Evolutionary conservation across 2,888 invertebrate genomes (phyloP).

Genomic region (Protonemura montana): DNA sequence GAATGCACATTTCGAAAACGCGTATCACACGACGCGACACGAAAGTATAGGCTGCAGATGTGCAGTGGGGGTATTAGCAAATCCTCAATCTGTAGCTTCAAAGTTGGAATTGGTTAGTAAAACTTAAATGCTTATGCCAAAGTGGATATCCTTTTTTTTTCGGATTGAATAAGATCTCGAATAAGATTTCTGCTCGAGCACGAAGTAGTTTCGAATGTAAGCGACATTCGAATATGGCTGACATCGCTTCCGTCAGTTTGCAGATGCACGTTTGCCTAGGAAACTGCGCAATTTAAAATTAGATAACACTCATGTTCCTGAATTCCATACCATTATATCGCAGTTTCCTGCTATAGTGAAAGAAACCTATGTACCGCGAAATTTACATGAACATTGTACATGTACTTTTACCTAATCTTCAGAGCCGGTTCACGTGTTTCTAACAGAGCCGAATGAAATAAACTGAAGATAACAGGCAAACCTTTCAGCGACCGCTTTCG

Average conservation of each 20-base stretch:
- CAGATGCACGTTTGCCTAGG: background rate
- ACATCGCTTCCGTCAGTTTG: background rate
- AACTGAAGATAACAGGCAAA: too few species aligned
- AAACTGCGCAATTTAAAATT: background rate
- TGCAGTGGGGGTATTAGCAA: background rate
- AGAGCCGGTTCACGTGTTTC: too few species aligned
- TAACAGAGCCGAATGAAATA: too few species aligned
- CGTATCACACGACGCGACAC: background rate
- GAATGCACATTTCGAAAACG: background rate
- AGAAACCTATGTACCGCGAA: too few species aligned
- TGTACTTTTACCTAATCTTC: too few species aligned
- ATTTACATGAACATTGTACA: too few species aligned
- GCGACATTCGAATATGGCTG: background rate
- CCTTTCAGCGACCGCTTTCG: too few species aligned
- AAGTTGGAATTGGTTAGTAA: conserved; percentile 22
- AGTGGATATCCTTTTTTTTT: background rate
- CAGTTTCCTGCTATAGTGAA: too few species aligned
- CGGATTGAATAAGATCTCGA: background rate
- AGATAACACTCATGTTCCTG: background rate
- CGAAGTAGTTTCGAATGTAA: background rate
- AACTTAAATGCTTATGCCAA: background rate
- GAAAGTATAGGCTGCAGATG: background rate
- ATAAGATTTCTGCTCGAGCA: background rate
- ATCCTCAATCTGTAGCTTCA: background rate
- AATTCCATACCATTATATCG: too few species aligned